These are phyloP conservation scores for Hemibagrus guttatus DNA, from an alignment of 2,797 vertebrate species.

Conservation along the genomic window DNA sequence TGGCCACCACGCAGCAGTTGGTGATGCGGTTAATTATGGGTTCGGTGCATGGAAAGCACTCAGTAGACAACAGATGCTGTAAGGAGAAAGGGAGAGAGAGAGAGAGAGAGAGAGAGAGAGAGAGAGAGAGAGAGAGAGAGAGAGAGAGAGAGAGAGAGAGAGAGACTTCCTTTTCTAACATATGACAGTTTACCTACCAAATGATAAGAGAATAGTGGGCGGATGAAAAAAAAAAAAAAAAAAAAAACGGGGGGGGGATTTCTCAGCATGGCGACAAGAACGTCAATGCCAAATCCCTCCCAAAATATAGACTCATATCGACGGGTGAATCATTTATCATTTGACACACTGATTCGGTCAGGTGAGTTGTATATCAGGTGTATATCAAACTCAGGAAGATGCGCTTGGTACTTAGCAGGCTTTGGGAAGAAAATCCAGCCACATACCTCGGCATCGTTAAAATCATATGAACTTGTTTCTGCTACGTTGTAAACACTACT, in stretches of 20 bases:
- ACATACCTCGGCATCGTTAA: not conserved
- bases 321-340: not conserved
- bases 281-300: constrained; percentile 18
- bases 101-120: not conserved
- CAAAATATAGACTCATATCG: not conserved
- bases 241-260: not conserved
- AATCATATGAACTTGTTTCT: not conserved
- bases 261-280: constrained; percentile 16
- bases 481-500: not conserved
- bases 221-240: not conserved
- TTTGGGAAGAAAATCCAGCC: not conserved
- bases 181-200: not conserved
- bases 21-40: constrained; percentile 56
- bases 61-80: constrained; percentile 41
- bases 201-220: not conserved
- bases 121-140: not conserved
- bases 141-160: not conserved
- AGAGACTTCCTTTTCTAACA: not conserved
- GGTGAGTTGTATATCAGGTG: constrained; percentile 22
- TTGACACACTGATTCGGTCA: constrained; percentile 23
- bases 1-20: constrained; percentile 54
- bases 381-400: not conserved
- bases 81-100: constrained; percentile 6
- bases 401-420: not conserved
- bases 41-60: constrained; percentile 50